Percentiles rank a stretch among this genome's conserved stretches.
These are phyloP conservation scores for Gulo gulo DNA, from an alignment of 2,113 vertebrate species.

Conservation along the genomic window DNA sequence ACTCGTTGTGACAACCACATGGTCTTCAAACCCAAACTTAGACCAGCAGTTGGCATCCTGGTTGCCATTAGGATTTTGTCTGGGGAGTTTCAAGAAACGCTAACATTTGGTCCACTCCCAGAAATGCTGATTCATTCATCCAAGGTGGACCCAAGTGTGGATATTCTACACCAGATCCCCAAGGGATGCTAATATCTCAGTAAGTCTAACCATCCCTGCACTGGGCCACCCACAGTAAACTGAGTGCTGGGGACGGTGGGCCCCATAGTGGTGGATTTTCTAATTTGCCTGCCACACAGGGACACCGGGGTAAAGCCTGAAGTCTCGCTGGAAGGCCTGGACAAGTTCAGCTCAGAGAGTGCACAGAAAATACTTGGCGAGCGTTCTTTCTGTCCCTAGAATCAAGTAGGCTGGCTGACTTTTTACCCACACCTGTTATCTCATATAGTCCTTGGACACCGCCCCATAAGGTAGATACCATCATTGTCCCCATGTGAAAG, in stretches of 20 bases:
- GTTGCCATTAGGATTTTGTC: neutral
- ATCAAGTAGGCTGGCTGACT: neutral
- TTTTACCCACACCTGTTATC: neutral
- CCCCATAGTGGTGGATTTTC: neutral
- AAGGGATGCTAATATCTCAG: neutral
- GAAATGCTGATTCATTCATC: neutral
- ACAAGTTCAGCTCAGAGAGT: rapidly evolving
- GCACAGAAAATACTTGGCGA: neutral
- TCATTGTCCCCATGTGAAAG: neutral
- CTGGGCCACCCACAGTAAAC: neutral
- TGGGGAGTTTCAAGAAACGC: neutral
- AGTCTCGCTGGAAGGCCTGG: too few species aligned
- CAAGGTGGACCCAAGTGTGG: rapidly evolving
- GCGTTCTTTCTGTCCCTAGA: neutral
- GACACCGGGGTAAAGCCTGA: neutral
- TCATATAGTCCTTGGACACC: neutral
- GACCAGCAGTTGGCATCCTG: neutral
- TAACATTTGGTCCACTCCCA: neutral
- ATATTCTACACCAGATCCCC: neutral
- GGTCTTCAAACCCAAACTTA: neutral
- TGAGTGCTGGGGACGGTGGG: neutral
- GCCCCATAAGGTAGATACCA: neutral
- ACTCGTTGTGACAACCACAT: neutral
- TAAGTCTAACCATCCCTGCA: neutral
- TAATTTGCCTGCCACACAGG: neutral